Percentiles rank a stretch among this genome's conserved stretches.
phyloP scores from a whole-genome alignment of 2,888 invertebrate species.

The Eupithecia subumbrata region DNA sequence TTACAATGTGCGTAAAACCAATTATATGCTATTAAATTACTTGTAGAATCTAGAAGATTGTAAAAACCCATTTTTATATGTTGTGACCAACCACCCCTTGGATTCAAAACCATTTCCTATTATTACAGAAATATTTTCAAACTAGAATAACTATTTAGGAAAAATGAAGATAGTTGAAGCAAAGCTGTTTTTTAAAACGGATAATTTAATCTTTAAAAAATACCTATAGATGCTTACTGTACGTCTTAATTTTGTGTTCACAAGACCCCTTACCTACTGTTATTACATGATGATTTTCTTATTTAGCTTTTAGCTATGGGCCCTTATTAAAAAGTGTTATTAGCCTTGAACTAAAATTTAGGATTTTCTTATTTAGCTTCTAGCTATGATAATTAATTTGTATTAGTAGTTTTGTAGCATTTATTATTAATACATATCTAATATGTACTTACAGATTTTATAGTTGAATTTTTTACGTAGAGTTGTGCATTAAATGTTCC shows the following conservation, averaged over 20 bases:
- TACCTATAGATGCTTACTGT: background rate
- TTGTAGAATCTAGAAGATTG: too few relatives aligned
- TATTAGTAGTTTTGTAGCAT: slow-evolving; percentile 19
- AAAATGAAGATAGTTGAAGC: background rate
- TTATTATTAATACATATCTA: slow-evolving; percentile 37
- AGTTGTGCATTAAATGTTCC: slow-evolving; percentile 13
- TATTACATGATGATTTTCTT: background rate
- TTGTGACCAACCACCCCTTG: too few relatives aligned
- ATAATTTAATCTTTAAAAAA: background rate
- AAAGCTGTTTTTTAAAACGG: too few relatives aligned
- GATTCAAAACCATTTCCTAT: background rate
- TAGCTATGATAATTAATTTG: background rate
- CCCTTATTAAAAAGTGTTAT: background rate
- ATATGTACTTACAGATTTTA: slow-evolving; percentile 38
- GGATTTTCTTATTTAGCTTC: background rate
- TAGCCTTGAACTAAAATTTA: background rate
- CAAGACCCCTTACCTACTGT: background rate
- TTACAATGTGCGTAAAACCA: too few relatives aligned
- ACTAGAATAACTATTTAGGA: too few relatives aligned
- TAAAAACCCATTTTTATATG: too few relatives aligned
- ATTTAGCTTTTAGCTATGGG: background rate
- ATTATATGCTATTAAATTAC: too few relatives aligned
- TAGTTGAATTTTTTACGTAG: background rate
- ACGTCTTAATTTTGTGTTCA: background rate
- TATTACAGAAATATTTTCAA: background rate